Conservation (phyloP, 2,888 invertebrate genomes). For the Caenorhabditis sp. region DNA sequence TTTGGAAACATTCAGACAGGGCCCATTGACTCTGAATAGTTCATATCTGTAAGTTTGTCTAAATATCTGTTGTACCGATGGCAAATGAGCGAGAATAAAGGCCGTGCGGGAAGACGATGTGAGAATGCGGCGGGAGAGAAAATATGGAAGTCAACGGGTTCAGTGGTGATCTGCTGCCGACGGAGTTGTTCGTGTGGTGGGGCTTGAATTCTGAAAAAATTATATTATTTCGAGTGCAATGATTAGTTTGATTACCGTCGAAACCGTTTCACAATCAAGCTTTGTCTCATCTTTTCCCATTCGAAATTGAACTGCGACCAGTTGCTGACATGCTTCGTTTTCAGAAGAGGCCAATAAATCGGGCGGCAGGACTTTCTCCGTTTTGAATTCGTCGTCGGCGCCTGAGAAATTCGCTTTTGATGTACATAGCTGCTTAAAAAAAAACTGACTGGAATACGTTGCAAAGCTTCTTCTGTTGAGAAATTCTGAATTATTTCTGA, state of each 20-base stretch:
- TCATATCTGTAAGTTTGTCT: not conserved
- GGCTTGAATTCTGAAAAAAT: conserved; percentile 15
- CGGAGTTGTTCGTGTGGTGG: not conserved
- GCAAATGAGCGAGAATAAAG: conserved; percentile 48
- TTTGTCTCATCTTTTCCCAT: not conserved
- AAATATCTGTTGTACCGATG: conserved; percentile 10
- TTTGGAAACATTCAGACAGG: conserved; percentile 2
- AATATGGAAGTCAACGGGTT: conserved; percentile 45
- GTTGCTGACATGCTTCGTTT: not conserved
- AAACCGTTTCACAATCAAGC: not conserved
- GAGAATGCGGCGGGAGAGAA: conserved; percentile 50
- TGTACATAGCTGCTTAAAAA: not conserved
- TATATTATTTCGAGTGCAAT: too few species aligned
- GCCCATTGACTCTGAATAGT: conserved; percentile 18
- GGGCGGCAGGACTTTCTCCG: conserved; percentile 25
- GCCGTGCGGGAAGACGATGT: conserved; percentile 44
- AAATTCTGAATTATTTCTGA: conserved; percentile 5
- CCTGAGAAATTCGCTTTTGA: conserved; percentile 2
- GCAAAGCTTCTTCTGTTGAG: not conserved
- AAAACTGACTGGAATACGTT: not conserved
- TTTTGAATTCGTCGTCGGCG: not conserved
- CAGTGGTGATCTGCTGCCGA: conserved; percentile 16
- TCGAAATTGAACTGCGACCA: conserved; percentile 36
- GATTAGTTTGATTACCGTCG: too few species aligned
- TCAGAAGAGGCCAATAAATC: not conserved